Percentiles rank a stretch among this genome's conserved stretches.
phyloP scores from a whole-genome alignment of 2,888 invertebrate genomes.

The Prosopocoilus inquinatus region DNA sequence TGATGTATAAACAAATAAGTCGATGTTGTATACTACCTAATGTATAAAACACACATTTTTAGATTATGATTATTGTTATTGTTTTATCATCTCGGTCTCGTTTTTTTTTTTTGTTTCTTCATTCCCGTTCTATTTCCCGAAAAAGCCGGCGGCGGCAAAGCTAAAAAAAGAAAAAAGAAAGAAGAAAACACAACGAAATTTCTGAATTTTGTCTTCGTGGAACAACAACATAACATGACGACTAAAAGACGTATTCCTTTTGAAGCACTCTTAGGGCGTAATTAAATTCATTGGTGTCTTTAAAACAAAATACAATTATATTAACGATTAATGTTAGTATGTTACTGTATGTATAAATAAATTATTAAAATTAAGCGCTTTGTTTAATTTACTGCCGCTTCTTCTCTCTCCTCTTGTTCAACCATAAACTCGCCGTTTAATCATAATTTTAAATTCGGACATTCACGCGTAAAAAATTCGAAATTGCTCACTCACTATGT shows the following conservation, averaged over 20 bases:
- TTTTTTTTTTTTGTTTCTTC: too few species aligned
- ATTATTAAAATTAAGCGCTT: background rate
- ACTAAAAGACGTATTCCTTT: background rate
- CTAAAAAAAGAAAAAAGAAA: too few species aligned
- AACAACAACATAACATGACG: background rate
- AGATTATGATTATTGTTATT: background rate
- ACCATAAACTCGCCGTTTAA: too few species aligned
- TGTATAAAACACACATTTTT: background rate
- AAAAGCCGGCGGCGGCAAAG: too few species aligned
- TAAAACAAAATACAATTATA: background rate
- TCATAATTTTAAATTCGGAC: too few species aligned
- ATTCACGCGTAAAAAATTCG: too few species aligned
- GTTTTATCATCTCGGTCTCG: too few species aligned
- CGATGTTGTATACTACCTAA: conserved; percentile 3
- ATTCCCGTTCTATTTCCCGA: too few species aligned
- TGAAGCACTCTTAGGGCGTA: conserved; percentile 2
- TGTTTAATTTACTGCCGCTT: background rate
- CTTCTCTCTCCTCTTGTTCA: background rate
- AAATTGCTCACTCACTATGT: too few species aligned
- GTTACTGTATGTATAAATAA: conserved; percentile 5
- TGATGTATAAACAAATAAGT: background rate
- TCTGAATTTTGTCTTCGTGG: background rate
- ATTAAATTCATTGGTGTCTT: conserved; percentile 2
- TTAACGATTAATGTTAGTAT: conserved; percentile 5
- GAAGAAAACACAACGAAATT: conserved; percentile 3